Base-by-base conservation (phyloP, 2,888 invertebrate species). In the Oxystoma pomonae region DNA sequence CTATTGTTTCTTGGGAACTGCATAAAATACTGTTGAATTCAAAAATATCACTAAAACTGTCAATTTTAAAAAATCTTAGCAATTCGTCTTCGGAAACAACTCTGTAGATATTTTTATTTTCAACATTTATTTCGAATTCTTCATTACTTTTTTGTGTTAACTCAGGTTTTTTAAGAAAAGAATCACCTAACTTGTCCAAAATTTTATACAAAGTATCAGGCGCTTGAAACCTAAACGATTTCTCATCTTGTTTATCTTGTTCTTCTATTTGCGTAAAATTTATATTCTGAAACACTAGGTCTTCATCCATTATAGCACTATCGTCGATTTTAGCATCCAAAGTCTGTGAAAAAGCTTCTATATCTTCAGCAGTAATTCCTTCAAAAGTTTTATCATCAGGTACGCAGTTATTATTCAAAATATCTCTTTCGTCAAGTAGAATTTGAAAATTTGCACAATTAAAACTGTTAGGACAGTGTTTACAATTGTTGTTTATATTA, bases 391-490 rank as follows among this genome's bases (percentile, higher is more conserved):
- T 59, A 20, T 73, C 71, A 12, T 62, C 58, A 63, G 71, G 69
- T 51, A 67, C 55, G 67, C 68, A 72, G 18, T 18, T 59, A 57
- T 57, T 59, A 18, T 66, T 61, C 1, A 60, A 51, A n/a, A 53
- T 19, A 1, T 19, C 18, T 1, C 53, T 1, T 20, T 20, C 53
- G 7, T 60, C 16, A 3, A 52, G 35, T n/a, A 51, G 55, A 17
- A 67, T 57, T 1, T 12, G 16, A 17, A 51, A 63, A 62, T 70
- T 65, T 57, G 72, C 72, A 69, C 84, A 85, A 51, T 81, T 75
- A 68, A 82, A 82, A 18, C 82, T 70, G 63, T 79, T 77, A 21
- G 78, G 72, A 68, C 85, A 86, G 57, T 83, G 70, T 61, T 78
- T 80, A 72, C 85, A 85, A 68, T 74, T 22, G 61, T 69, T n/a